These are phyloP conservation scores for Pantherophis guttatus DNA, from an alignment of 2,113 vertebrate species.

Conservation along the genomic window DNA sequence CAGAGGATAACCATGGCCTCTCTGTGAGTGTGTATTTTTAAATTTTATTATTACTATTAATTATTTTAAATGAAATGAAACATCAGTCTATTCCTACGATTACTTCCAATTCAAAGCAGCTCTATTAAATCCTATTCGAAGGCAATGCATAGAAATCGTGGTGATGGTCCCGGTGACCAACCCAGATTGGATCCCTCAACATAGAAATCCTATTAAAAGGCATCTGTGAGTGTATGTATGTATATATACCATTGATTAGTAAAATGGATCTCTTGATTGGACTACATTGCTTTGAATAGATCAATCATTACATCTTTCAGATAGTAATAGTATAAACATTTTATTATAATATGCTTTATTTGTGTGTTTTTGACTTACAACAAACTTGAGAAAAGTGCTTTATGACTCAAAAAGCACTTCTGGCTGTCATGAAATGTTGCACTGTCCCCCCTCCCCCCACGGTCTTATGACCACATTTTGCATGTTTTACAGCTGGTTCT, in stretches of 20 bases:
- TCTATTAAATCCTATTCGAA: not conserved
- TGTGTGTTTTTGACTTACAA: not conserved
- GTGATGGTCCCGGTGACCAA: not conserved
- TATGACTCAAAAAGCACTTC: not conserved
- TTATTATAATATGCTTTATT: not conserved
- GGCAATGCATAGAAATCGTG: not conserved
- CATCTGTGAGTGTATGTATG: not conserved
- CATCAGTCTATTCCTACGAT: not conserved
- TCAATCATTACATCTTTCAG: not conserved
- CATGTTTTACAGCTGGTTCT: not conserved
- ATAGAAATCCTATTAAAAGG: not conserved
- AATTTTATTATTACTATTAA: not conserved
- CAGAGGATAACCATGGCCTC: constrained; percentile 87
- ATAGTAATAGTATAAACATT: not conserved
- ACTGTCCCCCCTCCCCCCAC: not conserved
- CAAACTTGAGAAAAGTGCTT: not conserved
- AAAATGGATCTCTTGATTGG: not conserved
- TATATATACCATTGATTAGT: not conserved
- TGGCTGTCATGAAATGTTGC: not conserved
- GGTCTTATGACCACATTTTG: not conserved
- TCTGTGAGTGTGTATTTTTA: constrained; percentile 75
- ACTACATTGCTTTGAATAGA: not conserved
- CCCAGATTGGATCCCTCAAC: not conserved
- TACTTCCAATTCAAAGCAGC: not conserved
- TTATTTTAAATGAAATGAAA: constrained; percentile 1